phyloP scores from a whole-genome alignment of 2,888 invertebrate species.

The Epistrophella euchroma region DNA sequence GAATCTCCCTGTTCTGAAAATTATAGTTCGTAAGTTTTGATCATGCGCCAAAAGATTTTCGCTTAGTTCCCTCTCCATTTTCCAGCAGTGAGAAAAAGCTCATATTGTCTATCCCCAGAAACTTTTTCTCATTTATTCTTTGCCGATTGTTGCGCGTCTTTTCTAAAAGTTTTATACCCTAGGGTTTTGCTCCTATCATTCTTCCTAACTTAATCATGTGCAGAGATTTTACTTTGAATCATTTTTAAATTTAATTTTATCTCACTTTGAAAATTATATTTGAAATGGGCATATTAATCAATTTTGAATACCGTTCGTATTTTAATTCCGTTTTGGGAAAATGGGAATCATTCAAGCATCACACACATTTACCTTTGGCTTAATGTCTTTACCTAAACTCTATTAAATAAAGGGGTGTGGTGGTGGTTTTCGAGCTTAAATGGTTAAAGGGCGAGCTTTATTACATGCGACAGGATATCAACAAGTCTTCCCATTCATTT shows the following conservation, averaged over 20 bases:
- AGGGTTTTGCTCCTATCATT: conserved; percentile 2
- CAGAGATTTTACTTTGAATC: not conserved
- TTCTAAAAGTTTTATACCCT: conserved; percentile 39
- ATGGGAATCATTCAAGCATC: conserved; percentile 11
- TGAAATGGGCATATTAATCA: not conserved
- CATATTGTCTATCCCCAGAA: not conserved
- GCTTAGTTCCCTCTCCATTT: conserved; percentile 46
- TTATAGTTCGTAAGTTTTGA: not conserved
- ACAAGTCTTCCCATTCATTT: conserved; percentile 69
- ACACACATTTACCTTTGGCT: not conserved
- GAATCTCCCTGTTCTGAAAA: not conserved
- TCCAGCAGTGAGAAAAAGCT: conserved; percentile 18
- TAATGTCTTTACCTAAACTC: conserved; percentile 13
- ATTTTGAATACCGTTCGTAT: not conserved
- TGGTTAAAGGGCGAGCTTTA: conserved; percentile 58
- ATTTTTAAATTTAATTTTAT: not conserved
- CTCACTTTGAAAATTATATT: not conserved
- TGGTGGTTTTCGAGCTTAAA: conserved; percentile 45
- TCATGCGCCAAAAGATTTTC: conserved; percentile 57
- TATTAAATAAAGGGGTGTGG: conserved; percentile 22
- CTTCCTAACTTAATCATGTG: not conserved
- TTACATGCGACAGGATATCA: conserved; percentile 74
- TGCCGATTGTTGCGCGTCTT: conserved; percentile 73
- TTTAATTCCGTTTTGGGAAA: not conserved
- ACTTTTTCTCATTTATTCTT: conserved; percentile 35